These are phyloP conservation scores for Tor tambroides DNA, from an alignment of 2,113 vertebrate genomes.

Conservation along the genomic window DNA sequence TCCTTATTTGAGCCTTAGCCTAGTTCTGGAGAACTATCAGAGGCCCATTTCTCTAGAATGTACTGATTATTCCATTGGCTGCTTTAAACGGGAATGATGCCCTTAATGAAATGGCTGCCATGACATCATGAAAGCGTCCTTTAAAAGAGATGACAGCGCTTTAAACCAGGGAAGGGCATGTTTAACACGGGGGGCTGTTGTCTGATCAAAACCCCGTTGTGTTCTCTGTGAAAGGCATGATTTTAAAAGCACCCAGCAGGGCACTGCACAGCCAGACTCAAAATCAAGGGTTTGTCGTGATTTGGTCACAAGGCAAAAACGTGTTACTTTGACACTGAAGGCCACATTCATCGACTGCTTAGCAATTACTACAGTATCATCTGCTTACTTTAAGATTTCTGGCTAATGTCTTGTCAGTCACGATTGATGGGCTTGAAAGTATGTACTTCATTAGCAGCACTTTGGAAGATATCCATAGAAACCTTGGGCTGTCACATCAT, in stretches of 20 bases:
- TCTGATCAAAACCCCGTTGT: slow-evolving; percentile 38
- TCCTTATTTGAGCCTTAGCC: background rate
- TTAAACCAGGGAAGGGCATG: slow-evolving; percentile 35
- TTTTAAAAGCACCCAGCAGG: slow-evolving; percentile 48
- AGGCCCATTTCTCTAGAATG: background rate
- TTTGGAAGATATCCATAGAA: slow-evolving; percentile 1
- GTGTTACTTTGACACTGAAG: slow-evolving; percentile 30
- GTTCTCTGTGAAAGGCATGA: slow-evolving; percentile 37
- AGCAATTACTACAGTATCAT: background rate
- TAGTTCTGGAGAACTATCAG: background rate
- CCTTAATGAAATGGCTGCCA: background rate
- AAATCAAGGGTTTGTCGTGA: slow-evolving; percentile 53
- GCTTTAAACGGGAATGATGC: slow-evolving; percentile 14
- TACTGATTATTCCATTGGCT: background rate
- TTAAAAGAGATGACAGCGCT: slow-evolving; percentile 30
- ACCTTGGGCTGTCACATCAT: slow-evolving; percentile 20
- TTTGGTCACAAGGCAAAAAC: slow-evolving; percentile 51
- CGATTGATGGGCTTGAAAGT: slow-evolving; percentile 9
- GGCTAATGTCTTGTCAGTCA: background rate
- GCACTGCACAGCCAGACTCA: slow-evolving; percentile 33
- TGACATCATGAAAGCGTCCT: slow-evolving; percentile 32
- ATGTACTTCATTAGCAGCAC: slow-evolving; percentile 23
- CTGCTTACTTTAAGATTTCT: slow-evolving; percentile 6
- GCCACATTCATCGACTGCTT: background rate
- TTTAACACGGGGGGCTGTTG: slow-evolving; percentile 48